Conservation (phyloP, 2,797 vertebrate species). For the Gambusia yucatana region DNA sequence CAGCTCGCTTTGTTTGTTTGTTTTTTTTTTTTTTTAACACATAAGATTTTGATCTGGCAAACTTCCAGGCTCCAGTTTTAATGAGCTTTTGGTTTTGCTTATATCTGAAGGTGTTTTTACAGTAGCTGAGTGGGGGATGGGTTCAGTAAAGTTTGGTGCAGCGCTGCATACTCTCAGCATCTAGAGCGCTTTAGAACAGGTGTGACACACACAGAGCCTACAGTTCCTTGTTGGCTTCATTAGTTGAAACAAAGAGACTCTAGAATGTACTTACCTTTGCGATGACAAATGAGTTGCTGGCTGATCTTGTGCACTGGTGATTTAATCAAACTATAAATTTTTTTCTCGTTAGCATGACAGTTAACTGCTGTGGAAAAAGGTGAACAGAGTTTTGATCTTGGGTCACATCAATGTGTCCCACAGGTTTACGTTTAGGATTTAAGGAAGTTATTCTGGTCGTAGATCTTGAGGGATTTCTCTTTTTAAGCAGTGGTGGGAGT, state of each 20-base stretch:
- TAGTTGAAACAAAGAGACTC: background rate
- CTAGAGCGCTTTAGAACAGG: slow-evolving; percentile 49
- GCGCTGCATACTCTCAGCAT: slow-evolving; percentile 53
- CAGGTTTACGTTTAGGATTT: slow-evolving; percentile 55
- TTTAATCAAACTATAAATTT: slow-evolving; percentile 12
- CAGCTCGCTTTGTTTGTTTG: slow-evolving; percentile 22
- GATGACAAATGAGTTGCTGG: slow-evolving; percentile 3
- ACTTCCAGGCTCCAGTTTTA: slow-evolving; percentile 28
- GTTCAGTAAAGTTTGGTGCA: slow-evolving; percentile 62
- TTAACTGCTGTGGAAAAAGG: slow-evolving; percentile 2
- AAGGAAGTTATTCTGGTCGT: slow-evolving; percentile 46
- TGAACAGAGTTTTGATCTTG: slow-evolving; percentile 18
- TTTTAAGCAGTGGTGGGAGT: slow-evolving; percentile 50
- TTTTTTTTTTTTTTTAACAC: slow-evolving; percentile 15
- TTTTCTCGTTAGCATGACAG: background rate
- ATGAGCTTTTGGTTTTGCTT: slow-evolving; percentile 46
- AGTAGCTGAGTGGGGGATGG: slow-evolving; percentile 71
- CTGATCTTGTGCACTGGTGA: slow-evolving; percentile 14
- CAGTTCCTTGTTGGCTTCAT: background rate
- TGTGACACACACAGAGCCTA: slow-evolving; percentile 44
- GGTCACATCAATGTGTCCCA: slow-evolving; percentile 16
- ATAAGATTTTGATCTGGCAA: slow-evolving; percentile 30
- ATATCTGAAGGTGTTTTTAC: slow-evolving; percentile 50
- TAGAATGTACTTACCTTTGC: background rate
- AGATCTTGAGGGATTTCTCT: slow-evolving; percentile 58